phyloP scores from a whole-genome alignment of 2,888 invertebrate genomes.

The Diarsia rubi region DNA sequence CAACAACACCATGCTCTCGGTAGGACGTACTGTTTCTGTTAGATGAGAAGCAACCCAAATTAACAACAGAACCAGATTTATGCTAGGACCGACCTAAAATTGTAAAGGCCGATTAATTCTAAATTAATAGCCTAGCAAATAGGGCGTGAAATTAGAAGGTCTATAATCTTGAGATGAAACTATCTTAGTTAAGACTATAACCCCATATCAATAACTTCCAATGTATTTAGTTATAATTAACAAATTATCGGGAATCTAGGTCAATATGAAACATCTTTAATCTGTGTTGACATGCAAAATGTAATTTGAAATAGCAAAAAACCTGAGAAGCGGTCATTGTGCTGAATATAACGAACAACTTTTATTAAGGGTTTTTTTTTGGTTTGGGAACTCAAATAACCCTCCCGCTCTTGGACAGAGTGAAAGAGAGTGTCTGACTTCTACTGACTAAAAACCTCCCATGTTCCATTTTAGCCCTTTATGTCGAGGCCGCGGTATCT shows the following conservation, averaged over 20 bases:
- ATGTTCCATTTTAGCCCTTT: no score
- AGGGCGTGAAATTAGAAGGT: slow-evolving; percentile 24
- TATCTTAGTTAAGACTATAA: slow-evolving; percentile 7
- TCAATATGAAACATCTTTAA: not conserved
- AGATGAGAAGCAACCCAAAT: not conserved
- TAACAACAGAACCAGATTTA: not conserved
- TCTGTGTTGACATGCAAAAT: not conserved
- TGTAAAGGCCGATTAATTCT: not conserved
- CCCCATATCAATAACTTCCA: slow-evolving; percentile 4
- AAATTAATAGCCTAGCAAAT: slow-evolving; percentile 13
- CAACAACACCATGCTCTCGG: not conserved
- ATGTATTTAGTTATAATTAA: slow-evolving; percentile 16
- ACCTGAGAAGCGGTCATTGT: not conserved
- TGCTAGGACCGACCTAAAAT: not conserved
- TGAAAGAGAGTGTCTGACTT: no score
- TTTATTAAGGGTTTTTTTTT: not conserved
- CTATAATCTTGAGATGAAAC: slow-evolving; percentile 1
- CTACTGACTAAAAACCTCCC: no score
- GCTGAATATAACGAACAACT: not conserved
- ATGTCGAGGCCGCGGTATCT: no score
- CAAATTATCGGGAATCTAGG: slow-evolving; percentile 7
- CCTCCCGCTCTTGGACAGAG: no score
- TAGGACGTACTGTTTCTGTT: not conserved
- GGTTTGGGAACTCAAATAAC: no score
- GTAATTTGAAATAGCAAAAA: not conserved